Conservation (phyloP, 2,888 invertebrate species). For the Fragum sueziense region DNA sequence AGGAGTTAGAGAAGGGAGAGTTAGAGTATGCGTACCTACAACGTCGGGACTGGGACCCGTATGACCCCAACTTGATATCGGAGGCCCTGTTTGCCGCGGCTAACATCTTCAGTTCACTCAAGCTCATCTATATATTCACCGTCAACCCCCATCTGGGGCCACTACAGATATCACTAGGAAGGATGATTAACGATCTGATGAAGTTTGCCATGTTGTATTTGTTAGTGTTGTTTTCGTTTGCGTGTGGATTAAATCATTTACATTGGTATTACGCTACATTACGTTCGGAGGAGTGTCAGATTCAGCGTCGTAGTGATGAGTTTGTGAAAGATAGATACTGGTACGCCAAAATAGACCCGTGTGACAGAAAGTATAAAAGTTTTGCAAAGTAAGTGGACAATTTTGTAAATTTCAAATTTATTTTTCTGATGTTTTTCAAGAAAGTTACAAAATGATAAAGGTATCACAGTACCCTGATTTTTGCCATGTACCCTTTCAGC, state of each 20-base stretch:
- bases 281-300: conserved; percentile 68
- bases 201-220: conserved; percentile 96
- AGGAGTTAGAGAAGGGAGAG: conserved; percentile 58
- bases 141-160: conserved; percentile 96
- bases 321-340: conserved; percentile 17
- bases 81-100: conserved; percentile 95
- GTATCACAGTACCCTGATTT: too few species aligned
- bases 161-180: conserved; percentile 93
- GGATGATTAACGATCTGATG: conserved; percentile 90
- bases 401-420: neutral
- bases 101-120: conserved; percentile 96
- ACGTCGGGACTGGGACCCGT: conserved; percentile 97
- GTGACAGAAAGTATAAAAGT: conserved; percentile 80
- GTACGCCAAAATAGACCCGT: conserved; percentile 71
- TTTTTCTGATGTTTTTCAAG: neutral
- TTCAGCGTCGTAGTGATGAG: conserved; percentile 18
- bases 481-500: too few species aligned
- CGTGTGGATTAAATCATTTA: conserved; percentile 93
- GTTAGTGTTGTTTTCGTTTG: conserved; percentile 91
- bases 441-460: too few species aligned
- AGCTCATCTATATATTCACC: conserved; percentile 95
- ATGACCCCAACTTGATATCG: conserved; percentile 97
- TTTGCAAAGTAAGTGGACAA: conserved; percentile 81
- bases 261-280: conserved; percentile 90
- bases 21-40: conserved; percentile 64